Conservation (phyloP, 2,797 vertebrate genomes). For the Hippocampus kuda region DNA sequence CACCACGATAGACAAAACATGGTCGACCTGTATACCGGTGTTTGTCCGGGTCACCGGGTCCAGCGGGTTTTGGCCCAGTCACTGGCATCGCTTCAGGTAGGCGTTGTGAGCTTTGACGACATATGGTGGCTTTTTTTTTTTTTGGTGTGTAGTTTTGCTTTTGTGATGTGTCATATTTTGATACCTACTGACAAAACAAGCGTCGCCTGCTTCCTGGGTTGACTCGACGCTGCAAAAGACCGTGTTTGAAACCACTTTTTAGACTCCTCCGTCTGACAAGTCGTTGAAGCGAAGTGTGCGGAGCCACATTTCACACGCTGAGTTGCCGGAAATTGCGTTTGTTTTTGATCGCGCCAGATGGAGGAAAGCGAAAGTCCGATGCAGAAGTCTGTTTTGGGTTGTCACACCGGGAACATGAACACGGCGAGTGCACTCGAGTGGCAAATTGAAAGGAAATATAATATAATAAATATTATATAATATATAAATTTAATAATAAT, state of each 20-base stretch:
- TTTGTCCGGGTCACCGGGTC: conserved; percentile 29
- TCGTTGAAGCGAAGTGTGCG: background rate
- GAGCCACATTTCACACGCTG: background rate
- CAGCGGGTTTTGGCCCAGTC: conserved; percentile 38
- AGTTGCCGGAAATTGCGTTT: background rate
- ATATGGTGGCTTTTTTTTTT: background rate
- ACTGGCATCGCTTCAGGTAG: conserved; percentile 43
- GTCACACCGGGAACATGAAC: background rate
- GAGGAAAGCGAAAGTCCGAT: background rate
- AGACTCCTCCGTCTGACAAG: background rate
- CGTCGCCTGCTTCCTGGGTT: background rate
- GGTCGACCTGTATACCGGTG: conserved; percentile 53
- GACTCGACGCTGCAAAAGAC: background rate
- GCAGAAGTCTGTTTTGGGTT: background rate
- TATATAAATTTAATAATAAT: no score
- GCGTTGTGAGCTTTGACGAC: conserved; percentile 6
- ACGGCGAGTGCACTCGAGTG: background rate
- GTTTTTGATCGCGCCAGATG: background rate
- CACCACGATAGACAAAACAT: conserved; percentile 27
- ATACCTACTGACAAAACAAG: background rate
- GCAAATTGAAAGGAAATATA: background rate
- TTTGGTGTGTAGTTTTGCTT: background rate
- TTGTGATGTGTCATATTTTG: background rate
- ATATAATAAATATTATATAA: background rate
- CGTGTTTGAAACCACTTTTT: background rate